Evolutionary conservation across 2,797 vertebrate genomes (phyloP).

Genomic region (Oreochromis mossambicus): DNA sequence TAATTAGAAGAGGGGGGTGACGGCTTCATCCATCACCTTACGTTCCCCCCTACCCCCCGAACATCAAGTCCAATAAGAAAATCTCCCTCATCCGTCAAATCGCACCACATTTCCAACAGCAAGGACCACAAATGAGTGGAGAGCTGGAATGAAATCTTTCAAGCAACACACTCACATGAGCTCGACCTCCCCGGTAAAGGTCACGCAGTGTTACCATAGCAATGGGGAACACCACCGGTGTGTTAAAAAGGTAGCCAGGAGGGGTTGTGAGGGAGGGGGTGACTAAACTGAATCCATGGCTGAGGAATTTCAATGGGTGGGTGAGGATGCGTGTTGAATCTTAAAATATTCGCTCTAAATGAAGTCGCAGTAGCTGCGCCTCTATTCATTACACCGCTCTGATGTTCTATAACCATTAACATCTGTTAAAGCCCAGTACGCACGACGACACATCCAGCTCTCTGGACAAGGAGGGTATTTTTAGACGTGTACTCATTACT

Average conservation of each 20-base stretch:
- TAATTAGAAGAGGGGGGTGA: conserved; percentile 60
- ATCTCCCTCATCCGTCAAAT: conserved; percentile 60
- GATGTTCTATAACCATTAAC: conserved; percentile 73
- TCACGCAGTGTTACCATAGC: conserved; percentile 59
- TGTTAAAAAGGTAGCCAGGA: conserved; percentile 58
- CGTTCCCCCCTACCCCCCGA: conserved; percentile 35
- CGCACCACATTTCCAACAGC: conserved; percentile 39
- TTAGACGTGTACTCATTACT: conserved; percentile 79
- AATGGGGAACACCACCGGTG: conserved; percentile 62
- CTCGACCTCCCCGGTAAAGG: conserved; percentile 62
- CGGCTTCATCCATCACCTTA: conserved; percentile 61
- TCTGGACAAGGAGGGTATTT: conserved; percentile 73
- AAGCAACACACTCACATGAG: conserved; percentile 54
- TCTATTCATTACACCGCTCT: conserved; percentile 61
- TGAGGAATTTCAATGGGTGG: conserved; percentile 51
- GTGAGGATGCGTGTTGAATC: conserved; percentile 54
- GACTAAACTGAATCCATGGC: conserved; percentile 39
- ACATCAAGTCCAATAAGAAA: conserved; percentile 49
- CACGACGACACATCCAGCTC: conserved; percentile 65
- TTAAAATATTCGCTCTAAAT: conserved; percentile 54
- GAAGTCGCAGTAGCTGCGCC: conserved; percentile 34
- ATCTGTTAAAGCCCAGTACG: conserved; percentile 69
- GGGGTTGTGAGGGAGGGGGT: neutral
- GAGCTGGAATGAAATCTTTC: conserved; percentile 46
- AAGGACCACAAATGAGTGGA: conserved; percentile 49